Evolutionary conservation across 2,888 invertebrate species (phyloP).

Genomic region (Scaptomyza flava): DNA sequence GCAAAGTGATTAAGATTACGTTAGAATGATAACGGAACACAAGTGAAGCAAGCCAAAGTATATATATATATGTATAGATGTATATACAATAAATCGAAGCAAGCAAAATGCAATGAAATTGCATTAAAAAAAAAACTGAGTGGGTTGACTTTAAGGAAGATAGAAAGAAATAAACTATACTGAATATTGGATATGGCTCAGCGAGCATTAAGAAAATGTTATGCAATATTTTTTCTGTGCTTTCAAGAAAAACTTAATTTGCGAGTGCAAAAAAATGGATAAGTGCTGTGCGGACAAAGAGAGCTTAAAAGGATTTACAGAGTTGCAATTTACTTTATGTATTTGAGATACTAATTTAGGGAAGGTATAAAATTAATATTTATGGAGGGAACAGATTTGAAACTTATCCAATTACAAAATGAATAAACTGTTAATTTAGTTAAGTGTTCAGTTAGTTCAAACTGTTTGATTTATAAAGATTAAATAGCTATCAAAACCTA

Average conservation of each 20-base stretch:
- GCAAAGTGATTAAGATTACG: constrained; percentile 83
- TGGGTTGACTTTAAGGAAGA: constrained; percentile 11
- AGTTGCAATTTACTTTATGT: no score
- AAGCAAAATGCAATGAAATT: constrained; percentile 58
- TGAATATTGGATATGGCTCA: constrained; percentile 27
- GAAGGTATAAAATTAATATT: not conserved
- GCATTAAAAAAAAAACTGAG: constrained; percentile 50
- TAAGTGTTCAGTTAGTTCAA: not conserved
- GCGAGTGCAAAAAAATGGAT: not conserved
- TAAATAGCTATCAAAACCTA: not conserved
- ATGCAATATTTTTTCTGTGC: not conserved
- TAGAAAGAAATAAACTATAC: not conserved
- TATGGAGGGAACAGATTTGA: not conserved
- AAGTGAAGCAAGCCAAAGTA: constrained; percentile 28
- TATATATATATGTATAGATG: not conserved
- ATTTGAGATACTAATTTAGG: not conserved
- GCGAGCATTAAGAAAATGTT: constrained; percentile 45
- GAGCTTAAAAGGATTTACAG: constrained; percentile 6
- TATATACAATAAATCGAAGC: constrained; percentile 61
- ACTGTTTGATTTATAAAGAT: not conserved
- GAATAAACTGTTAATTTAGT: not conserved
- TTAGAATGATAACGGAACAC: constrained; percentile 73
- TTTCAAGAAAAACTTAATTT: constrained; percentile 14
- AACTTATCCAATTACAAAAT: not conserved
- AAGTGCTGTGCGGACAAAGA: not conserved